Evolutionary conservation across 2,888 invertebrate species (phyloP).

Genomic region (Caradrina kadenii): DNA sequence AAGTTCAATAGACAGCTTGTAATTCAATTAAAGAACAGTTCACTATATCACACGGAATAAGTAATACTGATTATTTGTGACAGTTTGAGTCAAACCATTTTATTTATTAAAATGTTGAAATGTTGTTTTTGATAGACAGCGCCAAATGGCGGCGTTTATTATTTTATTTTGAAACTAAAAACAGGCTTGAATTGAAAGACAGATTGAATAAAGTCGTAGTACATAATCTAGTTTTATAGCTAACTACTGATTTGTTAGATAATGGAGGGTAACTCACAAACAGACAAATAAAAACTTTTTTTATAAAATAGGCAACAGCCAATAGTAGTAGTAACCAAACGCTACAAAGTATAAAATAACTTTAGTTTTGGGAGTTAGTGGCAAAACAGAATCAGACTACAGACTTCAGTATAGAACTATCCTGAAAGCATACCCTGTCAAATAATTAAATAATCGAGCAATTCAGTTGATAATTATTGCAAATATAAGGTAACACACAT

Average conservation of each 20-base stretch:
- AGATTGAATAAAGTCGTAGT: too few species aligned
- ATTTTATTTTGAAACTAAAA: neutral
- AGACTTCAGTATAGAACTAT: too few species aligned
- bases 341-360: neutral
- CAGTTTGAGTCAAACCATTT: conserved; percentile 17
- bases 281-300: too few species aligned
- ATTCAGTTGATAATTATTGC: too few species aligned
- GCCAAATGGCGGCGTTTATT: neutral
- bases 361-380: too few species aligned
- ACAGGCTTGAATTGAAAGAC: neutral
- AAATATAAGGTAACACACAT: too few species aligned
- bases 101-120: conserved; percentile 5
- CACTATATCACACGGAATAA: conserved; percentile 13
- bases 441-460: too few species aligned
- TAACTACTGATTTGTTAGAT: neutral
- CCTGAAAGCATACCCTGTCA: too few species aligned
- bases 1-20: conserved; percentile 63
- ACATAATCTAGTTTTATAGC: too few species aligned
- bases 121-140: neutral
- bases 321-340: too few species aligned
- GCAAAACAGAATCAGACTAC: too few species aligned
- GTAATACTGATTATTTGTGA: conserved; percentile 21
- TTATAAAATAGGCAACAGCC: neutral
- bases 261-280: neutral
- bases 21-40: conserved; percentile 65